Evolutionary conservation across 2,113 vertebrate genomes (phyloP).

Genomic region (Anguilla japonica): DNA sequence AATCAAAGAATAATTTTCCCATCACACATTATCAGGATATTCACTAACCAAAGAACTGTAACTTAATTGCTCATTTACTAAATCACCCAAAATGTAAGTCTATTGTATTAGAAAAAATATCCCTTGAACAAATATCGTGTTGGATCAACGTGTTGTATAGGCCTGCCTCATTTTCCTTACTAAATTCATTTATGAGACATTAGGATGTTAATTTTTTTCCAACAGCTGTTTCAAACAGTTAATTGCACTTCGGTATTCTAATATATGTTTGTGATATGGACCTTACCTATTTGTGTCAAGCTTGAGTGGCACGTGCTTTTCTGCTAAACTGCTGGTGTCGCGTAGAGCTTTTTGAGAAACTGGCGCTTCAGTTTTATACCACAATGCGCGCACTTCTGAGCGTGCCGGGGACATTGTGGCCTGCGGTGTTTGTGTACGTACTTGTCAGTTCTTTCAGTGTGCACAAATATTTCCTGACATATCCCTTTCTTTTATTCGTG

Average conservation of each 20-base stretch:
- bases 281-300: slow-evolving; percentile 54
- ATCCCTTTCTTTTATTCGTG: slow-evolving; percentile 24
- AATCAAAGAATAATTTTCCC: no score
- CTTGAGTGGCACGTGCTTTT: slow-evolving; percentile 56
- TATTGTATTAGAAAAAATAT: no score
- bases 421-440: background rate
- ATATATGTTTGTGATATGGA: background rate
- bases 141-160: no score
- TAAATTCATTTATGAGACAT: no score
- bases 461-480: background rate
- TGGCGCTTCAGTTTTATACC: slow-evolving; percentile 77
- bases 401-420: slow-evolving; percentile 28
- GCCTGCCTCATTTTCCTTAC: no score
- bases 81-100: no score
- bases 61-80: no score
- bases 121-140: no score
- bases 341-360: slow-evolving; percentile 67
- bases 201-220: no score
- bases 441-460: background rate
- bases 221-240: no score
- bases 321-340: slow-evolving; percentile 53
- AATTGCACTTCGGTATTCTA: background rate
- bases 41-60: no score
- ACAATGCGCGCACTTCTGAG: slow-evolving; percentile 29
- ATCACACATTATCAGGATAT: no score